Evolutionary conservation across 2,888 invertebrate species (phyloP).

Genomic region (Scotopteryx bipunctaria): DNA sequence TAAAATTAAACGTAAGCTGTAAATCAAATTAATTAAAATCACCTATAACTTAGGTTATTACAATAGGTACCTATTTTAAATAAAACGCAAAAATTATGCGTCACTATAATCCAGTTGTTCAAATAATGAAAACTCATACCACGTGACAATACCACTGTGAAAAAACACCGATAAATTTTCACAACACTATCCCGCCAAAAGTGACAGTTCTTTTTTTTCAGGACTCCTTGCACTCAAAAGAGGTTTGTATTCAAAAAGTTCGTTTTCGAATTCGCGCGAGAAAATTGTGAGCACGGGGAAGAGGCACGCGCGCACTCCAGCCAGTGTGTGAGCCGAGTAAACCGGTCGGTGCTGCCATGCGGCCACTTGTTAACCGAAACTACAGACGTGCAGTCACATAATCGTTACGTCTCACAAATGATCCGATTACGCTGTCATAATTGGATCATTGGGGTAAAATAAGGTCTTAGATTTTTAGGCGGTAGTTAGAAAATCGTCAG

Average conservation of each 20-base stretch:
- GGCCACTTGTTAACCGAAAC: conserved; percentile 35
- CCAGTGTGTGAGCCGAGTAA: conserved; percentile 64
- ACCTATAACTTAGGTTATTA: no score
- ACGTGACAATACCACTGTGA: conserved; percentile 40
- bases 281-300: conserved; percentile 56
- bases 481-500: no score
- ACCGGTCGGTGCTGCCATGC: conserved; percentile 51
- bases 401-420: conserved; percentile 32
- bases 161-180: conserved; percentile 39
- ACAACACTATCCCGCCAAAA: conserved; percentile 48
- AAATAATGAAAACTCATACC: conserved; percentile 64
- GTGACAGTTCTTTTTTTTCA: conserved; percentile 33
- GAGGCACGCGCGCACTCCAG: conserved; percentile 73
- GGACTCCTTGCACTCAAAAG: conserved; percentile 21
- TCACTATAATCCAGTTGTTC: conserved; percentile 56
- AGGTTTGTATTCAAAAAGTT: conserved; percentile 31
- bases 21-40: no score
- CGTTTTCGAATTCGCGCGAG: conserved; percentile 27
- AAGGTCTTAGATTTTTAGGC: no score
- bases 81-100: conserved; percentile 32
- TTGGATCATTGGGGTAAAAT: conserved; percentile 13
- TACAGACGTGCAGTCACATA: conserved; percentile 29
- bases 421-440: conserved; percentile 34
- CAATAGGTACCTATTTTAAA: background rate
- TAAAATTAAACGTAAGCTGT: no score